A percentile compares a stretch with the other conserved stretches of the same genome.
phyloP scores from a whole-genome alignment of 1,140 invertebrate species.

The Drosophila tristis region DNA sequence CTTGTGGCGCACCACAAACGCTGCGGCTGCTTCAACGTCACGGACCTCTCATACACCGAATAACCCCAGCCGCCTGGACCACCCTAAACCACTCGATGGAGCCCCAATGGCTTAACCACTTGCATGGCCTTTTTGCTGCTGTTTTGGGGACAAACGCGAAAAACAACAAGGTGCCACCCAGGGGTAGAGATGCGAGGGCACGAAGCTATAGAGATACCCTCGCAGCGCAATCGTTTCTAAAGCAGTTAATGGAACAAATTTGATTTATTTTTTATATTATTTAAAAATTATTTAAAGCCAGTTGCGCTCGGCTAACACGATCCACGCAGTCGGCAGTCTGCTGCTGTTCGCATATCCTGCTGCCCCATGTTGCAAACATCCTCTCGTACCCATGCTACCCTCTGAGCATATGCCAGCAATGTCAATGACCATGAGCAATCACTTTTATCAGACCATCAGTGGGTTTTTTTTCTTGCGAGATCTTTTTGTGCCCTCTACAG shows the following conservation, averaged over 20 bases:
- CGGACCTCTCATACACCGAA: background rate
- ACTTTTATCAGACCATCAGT: slow-evolving; percentile 46
- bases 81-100: slow-evolving; percentile 1
- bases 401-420: slow-evolving; percentile 9
- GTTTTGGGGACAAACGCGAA: slow-evolving; percentile 1
- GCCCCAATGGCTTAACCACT: slow-evolving; percentile 24
- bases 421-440: slow-evolving; percentile 40
- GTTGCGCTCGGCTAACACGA: too few relatives aligned
- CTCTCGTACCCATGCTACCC: too few relatives aligned
- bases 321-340: background rate
- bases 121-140: slow-evolving; percentile 36
- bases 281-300: too few relatives aligned
- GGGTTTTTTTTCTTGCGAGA: slow-evolving; percentile 19
- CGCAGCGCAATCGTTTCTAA: background rate
- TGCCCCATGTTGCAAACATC: too few relatives aligned
- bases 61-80: background rate
- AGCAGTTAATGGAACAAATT: too few relatives aligned
- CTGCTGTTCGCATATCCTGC: too few relatives aligned
- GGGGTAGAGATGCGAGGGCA: too few relatives aligned
- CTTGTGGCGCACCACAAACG: slow-evolving; percentile 70
- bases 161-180: background rate
- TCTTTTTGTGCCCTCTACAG: background rate
- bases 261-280: too few relatives aligned
- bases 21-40: slow-evolving; percentile 54
- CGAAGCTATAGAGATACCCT: background rate